Base-by-base conservation (phyloP, 2,888 invertebrate genomes). In the Hydropsyche betteni region DNA sequence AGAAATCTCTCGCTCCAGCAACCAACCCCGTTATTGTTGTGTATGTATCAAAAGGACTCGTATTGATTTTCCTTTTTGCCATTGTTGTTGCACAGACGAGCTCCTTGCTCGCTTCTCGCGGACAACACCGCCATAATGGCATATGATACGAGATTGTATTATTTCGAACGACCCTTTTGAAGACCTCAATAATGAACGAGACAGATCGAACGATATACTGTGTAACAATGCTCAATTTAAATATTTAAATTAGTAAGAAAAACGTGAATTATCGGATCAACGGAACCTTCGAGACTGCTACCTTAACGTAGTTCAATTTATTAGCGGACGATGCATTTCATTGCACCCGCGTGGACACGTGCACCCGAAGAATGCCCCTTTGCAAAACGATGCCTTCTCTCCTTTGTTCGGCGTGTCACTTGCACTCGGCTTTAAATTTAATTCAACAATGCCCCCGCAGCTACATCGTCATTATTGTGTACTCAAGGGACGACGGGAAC, bases 51-150 rank as follows among this genome's bases (percentile, higher is more conserved):
- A 58, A 64, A 64, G 64, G 64, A 64, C 64, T 64, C 64, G 64
- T 64, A 64, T 64, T 64, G 64, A 64, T 64, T 64, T 64, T 64
- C 36, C 64, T 36, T 64, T 44, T 64, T 64, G 36, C 36, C 64
- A 34, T 64, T 36, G 44, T 44, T 44, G 44, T 6, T 58, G 58
- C 36, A 64, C 64, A 64, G 44, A 44, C 44, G 44, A 44, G 64
- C 36, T 51, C 69, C 34, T 51, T 69, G 51, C 51, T 36, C 64
- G 69, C 68, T 36, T 5, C 64, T 64, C 33, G 33, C 44, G 44
- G 44, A 44, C 44, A 10, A 8, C 44, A 10, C 44, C 10, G 6
- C 44, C 44, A 44, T 44, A 44, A 44, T 44, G 44, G 44, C 10
- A 44, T 44, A 24, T 24, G 24, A 24, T 24, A 44, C 4, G 44